These are phyloP conservation scores for Fragum sueziense DNA, from an alignment of 2,888 invertebrate genomes.

Conservation along the genomic window DNA sequence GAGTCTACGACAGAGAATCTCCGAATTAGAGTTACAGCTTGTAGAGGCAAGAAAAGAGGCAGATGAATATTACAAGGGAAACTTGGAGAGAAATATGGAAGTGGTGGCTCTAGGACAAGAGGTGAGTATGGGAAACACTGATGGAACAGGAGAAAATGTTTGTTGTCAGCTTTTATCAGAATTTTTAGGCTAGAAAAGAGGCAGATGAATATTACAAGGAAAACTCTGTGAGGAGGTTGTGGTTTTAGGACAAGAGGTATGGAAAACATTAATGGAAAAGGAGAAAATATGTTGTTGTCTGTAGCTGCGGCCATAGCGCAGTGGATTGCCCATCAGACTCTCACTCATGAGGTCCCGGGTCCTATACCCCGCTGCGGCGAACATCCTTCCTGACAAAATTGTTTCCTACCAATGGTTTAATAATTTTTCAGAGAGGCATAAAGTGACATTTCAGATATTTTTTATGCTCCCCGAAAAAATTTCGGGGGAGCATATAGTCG, in stretches of 20 bases:
- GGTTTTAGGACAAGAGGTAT: constrained; percentile 77
- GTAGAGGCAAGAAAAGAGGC: constrained; percentile 79
- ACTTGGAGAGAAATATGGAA: constrained; percentile 79
- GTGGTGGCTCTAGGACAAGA: constrained; percentile 77
- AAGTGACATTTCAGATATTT: too few species aligned
- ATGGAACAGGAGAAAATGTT: constrained; percentile 79
- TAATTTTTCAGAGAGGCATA: too few species aligned
- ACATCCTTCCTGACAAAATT: too few species aligned
- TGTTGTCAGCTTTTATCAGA: constrained; percentile 55
- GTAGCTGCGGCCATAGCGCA: too few species aligned
- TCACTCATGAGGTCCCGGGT: too few species aligned
- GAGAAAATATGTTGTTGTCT: too few species aligned
- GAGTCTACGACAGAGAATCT: constrained; percentile 72
- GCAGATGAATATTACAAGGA: constrained; percentile 81
- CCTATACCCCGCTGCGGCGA: too few species aligned
- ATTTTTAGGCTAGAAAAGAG: constrained; percentile 75
- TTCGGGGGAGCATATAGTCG: too few species aligned
- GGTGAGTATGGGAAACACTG: too few species aligned
- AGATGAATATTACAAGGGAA: constrained; percentile 80
- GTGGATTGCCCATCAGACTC: too few species aligned
- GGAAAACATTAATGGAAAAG: neutral
- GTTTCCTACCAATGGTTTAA: too few species aligned
- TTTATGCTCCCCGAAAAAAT: too few species aligned
- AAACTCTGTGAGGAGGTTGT: constrained; percentile 78
- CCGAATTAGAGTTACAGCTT: constrained; percentile 78